These are phyloP conservation scores for Pristionchus exspectatus DNA, from an alignment of 2,888 invertebrate species.

Conservation along the genomic window DNA sequence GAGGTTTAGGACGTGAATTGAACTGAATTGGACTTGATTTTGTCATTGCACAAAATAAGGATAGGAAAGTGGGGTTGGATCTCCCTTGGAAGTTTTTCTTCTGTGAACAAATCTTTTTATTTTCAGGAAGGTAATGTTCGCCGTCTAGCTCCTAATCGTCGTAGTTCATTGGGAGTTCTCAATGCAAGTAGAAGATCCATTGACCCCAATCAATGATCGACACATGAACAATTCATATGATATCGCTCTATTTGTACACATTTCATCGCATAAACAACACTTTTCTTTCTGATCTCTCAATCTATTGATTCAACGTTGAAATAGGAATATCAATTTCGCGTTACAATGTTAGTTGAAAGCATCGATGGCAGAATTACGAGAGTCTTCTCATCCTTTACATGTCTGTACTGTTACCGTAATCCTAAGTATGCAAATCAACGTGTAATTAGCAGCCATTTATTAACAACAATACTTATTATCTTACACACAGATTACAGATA, in stretches of 20 bases:
- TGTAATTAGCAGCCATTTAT: not conserved
- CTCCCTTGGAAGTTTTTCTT: not conserved
- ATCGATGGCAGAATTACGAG: no score
- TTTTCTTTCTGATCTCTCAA: not conserved
- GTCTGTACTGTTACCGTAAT: no score
- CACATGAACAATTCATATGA: not conserved
- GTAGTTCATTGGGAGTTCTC: not conserved
- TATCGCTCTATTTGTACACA: not conserved
- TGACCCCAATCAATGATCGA: not conserved
- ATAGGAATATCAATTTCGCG: no score
- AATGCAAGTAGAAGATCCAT: constrained; percentile 26
- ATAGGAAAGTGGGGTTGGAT: not conserved
- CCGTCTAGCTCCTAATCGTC: not conserved
- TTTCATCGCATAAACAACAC: not conserved
- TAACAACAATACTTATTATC: constrained; percentile 5
- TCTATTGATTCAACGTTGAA: no score
- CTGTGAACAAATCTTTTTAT: not conserved
- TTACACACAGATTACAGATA: constrained; percentile 16
- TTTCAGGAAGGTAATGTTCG: constrained; percentile 9
- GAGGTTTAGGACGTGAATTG: not conserved
- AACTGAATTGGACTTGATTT: not conserved
- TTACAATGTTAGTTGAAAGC: no score
- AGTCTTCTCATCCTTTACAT: no score
- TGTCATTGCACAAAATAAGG: not conserved
- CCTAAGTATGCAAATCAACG: not conserved